Percentiles rank a stretch among this genome's conserved stretches.
phyloP scores from a whole-genome alignment of 1,140 invertebrate genomes.

The Calephelis nemesis region DNA sequence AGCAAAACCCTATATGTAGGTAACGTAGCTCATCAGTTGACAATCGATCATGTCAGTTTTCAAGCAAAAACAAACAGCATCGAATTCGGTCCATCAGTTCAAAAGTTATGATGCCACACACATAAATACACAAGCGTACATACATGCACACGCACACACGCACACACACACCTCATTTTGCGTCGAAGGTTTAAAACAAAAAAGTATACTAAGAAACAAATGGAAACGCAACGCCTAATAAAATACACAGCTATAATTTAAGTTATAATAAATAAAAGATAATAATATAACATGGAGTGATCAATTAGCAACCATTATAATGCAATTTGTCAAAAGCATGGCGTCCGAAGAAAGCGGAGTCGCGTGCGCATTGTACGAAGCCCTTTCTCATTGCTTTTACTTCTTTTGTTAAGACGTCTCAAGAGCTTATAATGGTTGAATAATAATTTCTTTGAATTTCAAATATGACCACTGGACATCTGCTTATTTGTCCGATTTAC shows the following conservation, averaged over 20 bases:
- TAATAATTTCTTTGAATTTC: background rate
- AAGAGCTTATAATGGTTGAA: background rate
- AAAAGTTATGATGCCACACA: no score
- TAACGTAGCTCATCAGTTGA: no score
- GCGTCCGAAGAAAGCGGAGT: slow-evolving; percentile 37
- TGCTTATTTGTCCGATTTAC: no score
- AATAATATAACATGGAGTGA: slow-evolving; percentile 19
- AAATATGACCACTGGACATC: background rate
- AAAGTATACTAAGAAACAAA: no score
- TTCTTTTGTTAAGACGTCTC: background rate
- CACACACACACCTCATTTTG: no score
- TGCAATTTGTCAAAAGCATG: slow-evolving; percentile 46
- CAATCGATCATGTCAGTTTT: no score
- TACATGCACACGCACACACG: no score
- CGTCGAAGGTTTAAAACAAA: no score
- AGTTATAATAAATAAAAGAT: slow-evolving; percentile 13
- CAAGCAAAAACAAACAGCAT: no score
- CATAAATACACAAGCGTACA: no score
- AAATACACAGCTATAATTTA: background rate
- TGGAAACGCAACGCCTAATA: background rate
- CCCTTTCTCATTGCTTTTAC: slow-evolving; percentile 26
- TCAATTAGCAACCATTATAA: slow-evolving; percentile 58
- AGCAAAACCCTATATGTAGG: no score
- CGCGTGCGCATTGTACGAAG: slow-evolving; percentile 35
- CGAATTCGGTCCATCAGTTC: no score